Conservation (phyloP, 2,113 vertebrate genomes). For the Actenoides lindsayi region DNA sequence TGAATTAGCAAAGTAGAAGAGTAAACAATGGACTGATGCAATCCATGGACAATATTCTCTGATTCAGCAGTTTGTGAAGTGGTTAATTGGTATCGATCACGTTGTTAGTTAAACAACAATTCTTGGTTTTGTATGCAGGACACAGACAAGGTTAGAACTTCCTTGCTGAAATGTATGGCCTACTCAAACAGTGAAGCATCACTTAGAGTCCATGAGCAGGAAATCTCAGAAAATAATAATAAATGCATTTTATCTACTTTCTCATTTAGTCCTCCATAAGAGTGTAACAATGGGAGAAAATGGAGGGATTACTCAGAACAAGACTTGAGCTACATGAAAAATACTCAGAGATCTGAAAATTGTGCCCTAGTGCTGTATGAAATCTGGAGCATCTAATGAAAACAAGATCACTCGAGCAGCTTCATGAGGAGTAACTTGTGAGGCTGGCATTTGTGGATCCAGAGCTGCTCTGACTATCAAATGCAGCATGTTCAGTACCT, state of each 20-base stretch:
- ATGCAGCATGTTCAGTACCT: neutral
- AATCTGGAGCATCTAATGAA: neutral
- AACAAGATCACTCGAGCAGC: neutral
- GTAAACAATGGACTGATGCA: neutral
- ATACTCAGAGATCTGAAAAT: neutral
- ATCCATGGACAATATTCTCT: neutral
- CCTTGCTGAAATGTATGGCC: neutral
- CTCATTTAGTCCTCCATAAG: neutral
- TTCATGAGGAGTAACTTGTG: neutral
- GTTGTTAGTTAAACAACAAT: neutral
- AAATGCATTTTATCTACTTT: neutral
- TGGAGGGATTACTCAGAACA: neutral
- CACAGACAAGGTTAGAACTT: slow-evolving; percentile 23
- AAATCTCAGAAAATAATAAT: neutral
- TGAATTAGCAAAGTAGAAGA: neutral
- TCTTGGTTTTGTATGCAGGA: neutral
- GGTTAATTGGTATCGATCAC: neutral
- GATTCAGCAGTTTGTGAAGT: slow-evolving; percentile 5
- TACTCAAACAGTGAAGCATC: neutral
- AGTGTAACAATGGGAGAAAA: neutral
- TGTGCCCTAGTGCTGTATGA: neutral
- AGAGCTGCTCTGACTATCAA: neutral
- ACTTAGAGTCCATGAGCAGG: neutral
- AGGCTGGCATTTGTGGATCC: neutral
- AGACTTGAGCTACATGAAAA: neutral